These are phyloP conservation scores for Rhinolophus ferrumequinum DNA, from an alignment of 2,113 vertebrate species.

Conservation along the genomic window DNA sequence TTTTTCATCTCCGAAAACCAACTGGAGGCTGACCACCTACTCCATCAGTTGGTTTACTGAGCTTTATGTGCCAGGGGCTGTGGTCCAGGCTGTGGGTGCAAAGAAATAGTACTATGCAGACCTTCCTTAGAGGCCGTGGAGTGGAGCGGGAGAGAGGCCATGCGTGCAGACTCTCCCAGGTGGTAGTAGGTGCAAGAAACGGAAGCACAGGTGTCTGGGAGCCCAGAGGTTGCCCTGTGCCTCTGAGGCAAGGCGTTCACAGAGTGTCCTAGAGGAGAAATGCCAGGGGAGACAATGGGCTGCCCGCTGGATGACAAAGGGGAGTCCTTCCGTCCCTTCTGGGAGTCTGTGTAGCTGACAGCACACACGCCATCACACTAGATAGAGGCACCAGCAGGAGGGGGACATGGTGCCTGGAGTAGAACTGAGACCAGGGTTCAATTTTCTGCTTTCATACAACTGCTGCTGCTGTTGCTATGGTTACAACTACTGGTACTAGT, in stretches of 20 bases:
- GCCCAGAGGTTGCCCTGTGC: neutral
- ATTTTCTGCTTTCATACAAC: fast-evolving
- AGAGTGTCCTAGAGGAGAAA: neutral
- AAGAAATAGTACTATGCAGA: fast-evolving
- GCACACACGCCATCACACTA: neutral
- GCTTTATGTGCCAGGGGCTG: no score
- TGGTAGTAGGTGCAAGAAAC: neutral
- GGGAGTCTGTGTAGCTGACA: neutral
- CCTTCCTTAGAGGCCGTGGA: fast-evolving
- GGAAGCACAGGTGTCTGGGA: neutral
- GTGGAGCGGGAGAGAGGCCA: no score
- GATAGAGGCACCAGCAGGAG: neutral
- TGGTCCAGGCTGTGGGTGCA: neutral
- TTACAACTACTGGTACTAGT: neutral
- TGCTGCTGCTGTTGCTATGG: neutral
- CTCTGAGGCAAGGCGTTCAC: fast-evolving
- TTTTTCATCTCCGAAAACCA: neutral
- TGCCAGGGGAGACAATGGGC: neutral
- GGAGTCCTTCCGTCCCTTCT: neutral
- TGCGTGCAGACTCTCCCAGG: fast-evolving
- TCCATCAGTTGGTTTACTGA: neutral
- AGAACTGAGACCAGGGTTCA: neutral
- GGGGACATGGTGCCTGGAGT: neutral
- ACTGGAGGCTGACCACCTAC: neutral
- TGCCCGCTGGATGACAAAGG: neutral